Percentiles rank a stretch among this genome's conserved stretches.
These are phyloP conservation scores for Chunga burmeisteri DNA, from an alignment of 2,113 vertebrate species.

Conservation along the genomic window DNA sequence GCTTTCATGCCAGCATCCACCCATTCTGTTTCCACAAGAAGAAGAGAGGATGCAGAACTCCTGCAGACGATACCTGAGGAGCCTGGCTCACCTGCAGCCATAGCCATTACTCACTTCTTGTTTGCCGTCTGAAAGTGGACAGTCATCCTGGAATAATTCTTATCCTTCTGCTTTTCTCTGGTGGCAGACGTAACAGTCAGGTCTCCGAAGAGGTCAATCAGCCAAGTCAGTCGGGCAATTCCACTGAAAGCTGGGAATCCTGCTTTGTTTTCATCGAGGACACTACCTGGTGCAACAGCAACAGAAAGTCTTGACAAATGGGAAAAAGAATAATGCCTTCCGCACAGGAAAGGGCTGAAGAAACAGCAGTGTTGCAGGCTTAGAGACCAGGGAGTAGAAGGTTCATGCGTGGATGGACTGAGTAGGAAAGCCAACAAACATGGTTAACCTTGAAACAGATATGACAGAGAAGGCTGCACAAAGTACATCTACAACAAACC, in stretches of 20 bases:
- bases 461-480: not conserved
- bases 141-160: slow-evolving; percentile 85
- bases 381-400: not conserved
- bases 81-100: not conserved
- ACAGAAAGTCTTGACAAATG: not conserved
- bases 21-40: not conserved
- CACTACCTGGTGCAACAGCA: slow-evolving; percentile 71
- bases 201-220: slow-evolving; percentile 91
- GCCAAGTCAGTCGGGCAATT: slow-evolving; percentile 89
- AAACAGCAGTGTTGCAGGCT: not conserved
- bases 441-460: not conserved
- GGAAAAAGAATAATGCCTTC: not conserved
- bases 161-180: slow-evolving; percentile 74
- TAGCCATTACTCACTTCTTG: slow-evolving; percentile 73
- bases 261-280: slow-evolving; percentile 77
- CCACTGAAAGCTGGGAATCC: slow-evolving; percentile 89
- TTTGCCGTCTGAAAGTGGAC: slow-evolving; percentile 80
- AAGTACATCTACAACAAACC: not conserved
- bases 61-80: not conserved
- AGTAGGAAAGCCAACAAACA: not conserved
- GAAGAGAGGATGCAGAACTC: not conserved
- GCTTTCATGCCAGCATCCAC: not conserved
- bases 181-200: slow-evolving; percentile 82
- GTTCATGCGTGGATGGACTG: not conserved
- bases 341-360: not conserved